These are phyloP conservation scores for Oostethus manadensis DNA, from an alignment of 2,113 vertebrate genomes.

Conservation along the genomic window DNA sequence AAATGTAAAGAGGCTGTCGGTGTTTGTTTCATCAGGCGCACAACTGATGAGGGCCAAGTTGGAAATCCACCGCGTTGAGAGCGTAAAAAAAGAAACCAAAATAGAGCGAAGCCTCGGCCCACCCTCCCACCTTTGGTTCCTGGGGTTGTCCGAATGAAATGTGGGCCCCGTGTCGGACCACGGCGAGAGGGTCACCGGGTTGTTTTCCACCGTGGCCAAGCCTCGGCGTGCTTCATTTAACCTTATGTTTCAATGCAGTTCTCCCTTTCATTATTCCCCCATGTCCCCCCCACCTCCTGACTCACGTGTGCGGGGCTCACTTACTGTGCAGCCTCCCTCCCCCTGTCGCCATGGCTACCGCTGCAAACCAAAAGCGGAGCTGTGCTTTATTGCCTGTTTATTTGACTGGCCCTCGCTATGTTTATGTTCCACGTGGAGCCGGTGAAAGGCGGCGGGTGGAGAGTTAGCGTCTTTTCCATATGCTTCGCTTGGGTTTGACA, in stretches of 20 bases:
- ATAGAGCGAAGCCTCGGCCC: slow-evolving; percentile 66
- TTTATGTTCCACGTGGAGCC: slow-evolving; percentile 32
- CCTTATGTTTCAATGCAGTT: slow-evolving; percentile 75
- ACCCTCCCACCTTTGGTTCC: slow-evolving; percentile 55
- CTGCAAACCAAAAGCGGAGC: slow-evolving; percentile 38
- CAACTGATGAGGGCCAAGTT: slow-evolving; percentile 95
- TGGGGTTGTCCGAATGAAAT: slow-evolving; percentile 81
- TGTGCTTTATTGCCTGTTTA: slow-evolving; percentile 46
- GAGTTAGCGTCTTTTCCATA: slow-evolving; percentile 19
- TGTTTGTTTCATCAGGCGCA: slow-evolving; percentile 98
- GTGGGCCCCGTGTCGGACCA: slow-evolving; percentile 63
- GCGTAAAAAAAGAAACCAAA: slow-evolving; percentile 74
- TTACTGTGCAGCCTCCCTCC: slow-evolving; percentile 20
- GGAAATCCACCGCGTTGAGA: slow-evolving; percentile 81
- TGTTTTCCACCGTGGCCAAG: slow-evolving; percentile 51
- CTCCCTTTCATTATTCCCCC: slow-evolving; percentile 53
- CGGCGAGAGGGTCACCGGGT: slow-evolving; percentile 60
- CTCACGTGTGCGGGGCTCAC: slow-evolving; percentile 61
- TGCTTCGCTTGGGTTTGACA: not conserved
- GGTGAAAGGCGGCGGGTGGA: not conserved
- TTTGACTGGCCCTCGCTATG: slow-evolving; percentile 34
- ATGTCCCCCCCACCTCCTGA: not conserved
- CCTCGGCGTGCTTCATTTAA: slow-evolving; percentile 69
- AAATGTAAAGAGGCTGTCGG: slow-evolving; percentile 99
- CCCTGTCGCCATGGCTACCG: slow-evolving; percentile 45